Evolutionary conservation across 2,888 invertebrate species (phyloP).

Genomic region (Cremastobaeus sp.): DNA sequence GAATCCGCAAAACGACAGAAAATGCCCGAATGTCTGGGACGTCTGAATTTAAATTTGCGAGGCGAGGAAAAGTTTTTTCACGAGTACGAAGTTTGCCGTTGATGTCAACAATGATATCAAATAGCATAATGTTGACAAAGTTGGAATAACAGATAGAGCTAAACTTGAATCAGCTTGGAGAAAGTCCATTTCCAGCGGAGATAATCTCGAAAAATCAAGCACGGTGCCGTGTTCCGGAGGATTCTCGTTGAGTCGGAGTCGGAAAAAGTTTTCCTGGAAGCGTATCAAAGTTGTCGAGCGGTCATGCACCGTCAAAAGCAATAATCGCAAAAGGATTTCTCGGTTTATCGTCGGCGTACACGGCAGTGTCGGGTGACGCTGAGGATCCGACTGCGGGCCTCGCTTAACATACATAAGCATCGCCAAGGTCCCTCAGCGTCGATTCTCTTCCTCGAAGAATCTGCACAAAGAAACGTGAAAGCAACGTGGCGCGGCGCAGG

Average conservation of each 20-base stretch:
- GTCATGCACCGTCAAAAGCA: slow-evolving; percentile 46
- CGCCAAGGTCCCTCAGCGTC: slow-evolving; percentile 38
- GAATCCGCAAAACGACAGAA: too few species aligned
- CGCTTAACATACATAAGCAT: slow-evolving; percentile 28
- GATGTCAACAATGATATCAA: slow-evolving; percentile 47
- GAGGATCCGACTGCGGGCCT: slow-evolving; percentile 36
- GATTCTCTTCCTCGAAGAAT: slow-evolving; percentile 45
- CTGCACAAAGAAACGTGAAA: slow-evolving; percentile 56
- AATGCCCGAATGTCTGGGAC: too few species aligned
- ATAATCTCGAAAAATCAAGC: slow-evolving; percentile 49
- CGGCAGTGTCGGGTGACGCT: slow-evolving; percentile 46
- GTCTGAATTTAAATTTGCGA: too few species aligned
- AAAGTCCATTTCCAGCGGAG: too few species aligned
- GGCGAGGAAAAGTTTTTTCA: slow-evolving; percentile 37
- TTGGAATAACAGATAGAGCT: slow-evolving; percentile 44
- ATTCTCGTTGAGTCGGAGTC: slow-evolving; percentile 7
- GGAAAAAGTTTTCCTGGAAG: slow-evolving; percentile 38
- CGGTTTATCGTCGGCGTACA: slow-evolving; percentile 45
- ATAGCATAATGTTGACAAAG: slow-evolving; percentile 46
- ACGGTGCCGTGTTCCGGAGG: slow-evolving; percentile 12
- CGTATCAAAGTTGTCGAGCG: slow-evolving; percentile 50
- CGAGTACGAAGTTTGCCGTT: slow-evolving; percentile 44
- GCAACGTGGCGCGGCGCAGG: slow-evolving; percentile 66
- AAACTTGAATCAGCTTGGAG: slow-evolving; percentile 27
- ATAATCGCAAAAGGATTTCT: slow-evolving; percentile 54